These are phyloP conservation scores for Eilema sororculum DNA, from an alignment of 2,888 invertebrate species.

Conservation along the genomic window DNA sequence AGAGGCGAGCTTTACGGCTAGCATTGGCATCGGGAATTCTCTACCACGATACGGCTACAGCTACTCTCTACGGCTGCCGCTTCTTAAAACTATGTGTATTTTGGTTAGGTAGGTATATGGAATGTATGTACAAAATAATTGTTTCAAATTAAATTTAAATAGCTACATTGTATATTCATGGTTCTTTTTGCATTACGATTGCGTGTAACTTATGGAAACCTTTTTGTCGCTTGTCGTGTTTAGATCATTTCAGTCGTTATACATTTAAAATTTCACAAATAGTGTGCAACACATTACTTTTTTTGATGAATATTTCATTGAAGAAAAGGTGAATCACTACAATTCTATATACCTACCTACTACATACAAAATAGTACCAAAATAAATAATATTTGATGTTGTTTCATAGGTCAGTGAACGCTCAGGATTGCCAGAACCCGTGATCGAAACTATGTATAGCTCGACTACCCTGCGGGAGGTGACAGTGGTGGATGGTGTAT, in stretches of 20 bases:
- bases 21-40: slow-evolving; percentile 65
- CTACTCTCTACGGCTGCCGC: slow-evolving; percentile 50
- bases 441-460: slow-evolving; percentile 85
- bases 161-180: neutral
- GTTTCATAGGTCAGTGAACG: slow-evolving; percentile 84
- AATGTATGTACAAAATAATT: neutral
- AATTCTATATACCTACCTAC: neutral
- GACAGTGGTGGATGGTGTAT: slow-evolving; percentile 86
- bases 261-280: neutral
- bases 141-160: neutral
- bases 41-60: slow-evolving; percentile 58
- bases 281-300: neutral
- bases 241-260: neutral
- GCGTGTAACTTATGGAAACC: neutral
- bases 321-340: neutral
- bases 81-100: slow-evolving; percentile 14
- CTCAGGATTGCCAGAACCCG: slow-evolving; percentile 81
- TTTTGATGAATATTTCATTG: neutral
- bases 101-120: neutral
- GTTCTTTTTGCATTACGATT: too few relatives aligned
- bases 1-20: slow-evolving; percentile 74
- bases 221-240: neutral
- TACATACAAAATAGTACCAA: slow-evolving; percentile 20
- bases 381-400: slow-evolving; percentile 57
- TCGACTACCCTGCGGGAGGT: slow-evolving; percentile 85